Conservation (phyloP, 37 sponge, comb jelly and placozoan species). For the Eunapius fragilis region DNA sequence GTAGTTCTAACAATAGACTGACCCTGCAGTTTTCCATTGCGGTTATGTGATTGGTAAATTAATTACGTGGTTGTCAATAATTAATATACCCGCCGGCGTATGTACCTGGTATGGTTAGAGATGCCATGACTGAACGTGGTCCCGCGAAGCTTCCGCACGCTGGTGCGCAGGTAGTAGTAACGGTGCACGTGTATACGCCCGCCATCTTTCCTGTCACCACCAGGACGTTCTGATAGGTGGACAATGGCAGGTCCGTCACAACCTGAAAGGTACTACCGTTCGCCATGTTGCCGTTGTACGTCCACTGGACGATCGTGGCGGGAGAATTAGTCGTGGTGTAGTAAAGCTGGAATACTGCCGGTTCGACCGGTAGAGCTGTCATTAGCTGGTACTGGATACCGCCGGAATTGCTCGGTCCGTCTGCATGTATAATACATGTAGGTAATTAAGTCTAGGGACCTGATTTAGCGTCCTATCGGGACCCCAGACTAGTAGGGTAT, state of each 20-base stretch:
- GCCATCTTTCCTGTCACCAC: neutral
- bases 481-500: too few species aligned
- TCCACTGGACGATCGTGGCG: neutral
- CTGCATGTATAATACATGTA: too few species aligned
- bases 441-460: too few species aligned
- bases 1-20: too few species aligned
- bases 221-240: neutral
- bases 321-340: neutral
- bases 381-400: neutral
- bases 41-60: too few species aligned
- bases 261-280: neutral
- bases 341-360: neutral
- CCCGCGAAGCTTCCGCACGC: neutral
- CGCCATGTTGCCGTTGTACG: neutral
- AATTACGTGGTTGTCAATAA: too few species aligned
- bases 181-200: neutral
- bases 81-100: too few species aligned
- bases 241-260: neutral
- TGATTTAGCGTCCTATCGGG: too few species aligned
- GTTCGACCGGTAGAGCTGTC: neutral
- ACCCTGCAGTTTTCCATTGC: too few species aligned
- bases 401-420: neutral
- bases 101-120: neutral
- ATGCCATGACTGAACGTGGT: neutral
- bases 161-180: neutral